Conservation (phyloP, 2,113 vertebrate species). For the Pipa parva region DNA sequence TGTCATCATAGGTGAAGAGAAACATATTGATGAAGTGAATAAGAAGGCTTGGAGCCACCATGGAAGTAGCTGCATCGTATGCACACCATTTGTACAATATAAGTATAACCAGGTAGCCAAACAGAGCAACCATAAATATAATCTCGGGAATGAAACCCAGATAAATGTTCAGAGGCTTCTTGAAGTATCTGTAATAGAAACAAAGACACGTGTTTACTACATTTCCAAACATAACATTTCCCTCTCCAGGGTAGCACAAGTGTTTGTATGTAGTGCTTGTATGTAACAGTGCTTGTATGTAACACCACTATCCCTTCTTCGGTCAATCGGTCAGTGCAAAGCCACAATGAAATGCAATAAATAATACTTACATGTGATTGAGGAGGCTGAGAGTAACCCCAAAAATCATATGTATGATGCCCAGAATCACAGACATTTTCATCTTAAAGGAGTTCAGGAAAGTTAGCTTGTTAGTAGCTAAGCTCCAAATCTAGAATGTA, state of each 20-base stretch:
- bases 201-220: background rate
- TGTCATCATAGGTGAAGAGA: slow-evolving; percentile 84
- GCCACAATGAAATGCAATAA: no score
- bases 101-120: slow-evolving; percentile 89
- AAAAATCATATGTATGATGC: slow-evolving; percentile 93
- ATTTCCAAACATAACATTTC: no score
- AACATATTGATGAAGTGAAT: slow-evolving; percentile 99
- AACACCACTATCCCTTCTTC: no score
- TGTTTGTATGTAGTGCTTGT: no score
- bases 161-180: slow-evolving; percentile 90
- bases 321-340: no score
- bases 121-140: slow-evolving; percentile 86
- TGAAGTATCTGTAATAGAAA: slow-evolving; percentile 77
- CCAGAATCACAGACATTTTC: slow-evolving; percentile 96
- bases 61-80: slow-evolving; percentile 73
- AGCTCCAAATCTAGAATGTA: slow-evolving; percentile 85
- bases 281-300: no score
- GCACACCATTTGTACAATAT: slow-evolving; percentile 92
- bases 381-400: slow-evolving; percentile 87
- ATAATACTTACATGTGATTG: slow-evolving; percentile 82
- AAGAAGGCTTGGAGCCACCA: slow-evolving; percentile 85
- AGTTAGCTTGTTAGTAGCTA: slow-evolving; percentile 87
- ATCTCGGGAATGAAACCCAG: slow-evolving; percentile 94
- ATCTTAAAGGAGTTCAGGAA: slow-evolving; percentile 98
- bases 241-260: no score